phyloP scores from a whole-genome alignment of 2,113 vertebrate species.

The Entosphenus tridentatus region DNA sequence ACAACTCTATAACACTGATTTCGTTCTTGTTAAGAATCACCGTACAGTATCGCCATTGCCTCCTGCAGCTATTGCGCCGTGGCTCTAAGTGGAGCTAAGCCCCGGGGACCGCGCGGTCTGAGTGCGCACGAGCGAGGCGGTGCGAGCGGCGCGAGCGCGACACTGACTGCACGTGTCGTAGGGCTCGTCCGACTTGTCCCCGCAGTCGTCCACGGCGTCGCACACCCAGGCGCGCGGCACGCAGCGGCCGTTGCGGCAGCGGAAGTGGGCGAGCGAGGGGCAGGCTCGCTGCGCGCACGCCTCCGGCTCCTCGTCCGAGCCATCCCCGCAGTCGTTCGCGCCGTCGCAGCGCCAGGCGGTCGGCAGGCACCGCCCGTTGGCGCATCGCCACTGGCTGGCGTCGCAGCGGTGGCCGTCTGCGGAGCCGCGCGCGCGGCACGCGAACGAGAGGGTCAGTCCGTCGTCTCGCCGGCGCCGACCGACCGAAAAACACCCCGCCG shows the following conservation, averaged over 20 bases:
- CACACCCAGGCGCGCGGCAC: constrained; percentile 21
- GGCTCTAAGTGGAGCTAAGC: too few relatives aligned
- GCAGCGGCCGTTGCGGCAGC: constrained; percentile 21
- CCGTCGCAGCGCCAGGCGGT: constrained; percentile 38
- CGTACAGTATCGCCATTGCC: too few relatives aligned
- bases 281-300: constrained; percentile 22
- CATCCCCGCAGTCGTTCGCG: constrained; percentile 35
- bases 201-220: constrained; percentile 20
- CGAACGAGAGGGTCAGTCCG: background rate
- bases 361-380: constrained; percentile 24
- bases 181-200: constrained; percentile 24
- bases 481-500: constrained; percentile 8
- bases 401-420: constrained; percentile 33
- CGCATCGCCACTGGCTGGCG: constrained; percentile 11
- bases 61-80: too few relatives aligned
- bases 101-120: too few relatives aligned
- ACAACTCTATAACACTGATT: too few relatives aligned
- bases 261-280: constrained; percentile 19
- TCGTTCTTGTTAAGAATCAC: too few relatives aligned
- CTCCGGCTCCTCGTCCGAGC: constrained; percentile 36
- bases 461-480: too few relatives aligned
- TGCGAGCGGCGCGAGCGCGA: too few relatives aligned
- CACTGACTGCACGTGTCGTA: too few relatives aligned
- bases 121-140: too few relatives aligned
- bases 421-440: background rate